A percentile compares a stretch with the other conserved stretches of the same genome.
These are phyloP conservation scores for Drosophila mimica DNA, from an alignment of 2,888 invertebrate species.

Conservation along the genomic window DNA sequence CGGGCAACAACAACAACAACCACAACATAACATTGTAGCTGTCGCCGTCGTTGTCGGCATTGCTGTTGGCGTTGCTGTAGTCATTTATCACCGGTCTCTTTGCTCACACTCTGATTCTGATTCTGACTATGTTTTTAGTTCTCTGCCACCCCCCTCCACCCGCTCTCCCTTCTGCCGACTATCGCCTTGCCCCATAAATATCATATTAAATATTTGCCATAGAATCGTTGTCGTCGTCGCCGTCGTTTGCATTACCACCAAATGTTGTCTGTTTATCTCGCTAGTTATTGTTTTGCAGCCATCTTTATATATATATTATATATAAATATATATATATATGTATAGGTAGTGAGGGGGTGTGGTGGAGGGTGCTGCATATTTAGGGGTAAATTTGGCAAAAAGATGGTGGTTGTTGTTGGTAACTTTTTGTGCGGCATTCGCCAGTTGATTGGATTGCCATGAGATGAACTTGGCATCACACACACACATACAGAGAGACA, in stretches of 20 bases:
- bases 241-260: conserved; percentile 74
- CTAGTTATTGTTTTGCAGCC: conserved; percentile 71
- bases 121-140: conserved; percentile 8
- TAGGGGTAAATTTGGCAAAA: conserved; percentile 47
- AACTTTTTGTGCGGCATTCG: conserved; percentile 54
- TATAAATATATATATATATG: conserved; percentile 27
- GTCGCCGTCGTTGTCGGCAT: conserved; percentile 9
- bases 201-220: conserved; percentile 77
- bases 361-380: conserved; percentile 9
- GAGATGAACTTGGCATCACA: conserved; percentile 63
- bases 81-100: conserved; percentile 66
- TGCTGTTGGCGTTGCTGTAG: conserved; percentile 30
- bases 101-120: conserved; percentile 36
- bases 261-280: conserved; percentile 77
- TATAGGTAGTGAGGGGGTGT: neutral
- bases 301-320: neutral
- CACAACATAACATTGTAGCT: conserved; percentile 17
- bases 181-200: conserved; percentile 51
- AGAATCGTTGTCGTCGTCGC: conserved; percentile 53
- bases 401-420: conserved; percentile 73
- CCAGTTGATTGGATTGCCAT: conserved; percentile 77
- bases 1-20: conserved; percentile 27
- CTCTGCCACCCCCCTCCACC: neutral
- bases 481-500: neutral
- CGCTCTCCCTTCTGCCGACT: neutral